These are phyloP conservation scores for Philopedon plagiatum DNA, from an alignment of 2,888 invertebrate species.

Conservation along the genomic window DNA sequence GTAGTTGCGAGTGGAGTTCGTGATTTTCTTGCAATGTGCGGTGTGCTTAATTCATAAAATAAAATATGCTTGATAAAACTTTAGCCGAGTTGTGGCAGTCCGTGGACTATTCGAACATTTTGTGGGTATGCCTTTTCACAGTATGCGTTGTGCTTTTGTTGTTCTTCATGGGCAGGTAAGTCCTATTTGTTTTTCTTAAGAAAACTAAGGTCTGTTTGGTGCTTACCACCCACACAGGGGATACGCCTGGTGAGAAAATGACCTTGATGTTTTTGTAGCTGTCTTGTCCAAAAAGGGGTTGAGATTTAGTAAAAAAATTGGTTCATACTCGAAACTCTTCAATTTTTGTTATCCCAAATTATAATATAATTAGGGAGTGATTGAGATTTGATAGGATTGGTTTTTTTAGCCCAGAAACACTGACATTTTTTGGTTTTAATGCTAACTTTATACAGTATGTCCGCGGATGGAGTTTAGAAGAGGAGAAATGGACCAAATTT, in stretches of 20 bases:
- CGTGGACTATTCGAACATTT: conserved; percentile 82
- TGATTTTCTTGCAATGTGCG: conserved; percentile 36
- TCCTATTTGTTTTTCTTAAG: conserved; percentile 1
- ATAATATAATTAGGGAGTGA: no score
- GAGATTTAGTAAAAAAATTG: not conserved
- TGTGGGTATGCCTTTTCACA: conserved; percentile 81
- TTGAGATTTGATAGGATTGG: no score
- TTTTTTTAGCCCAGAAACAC: no score
- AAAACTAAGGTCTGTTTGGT: not conserved
- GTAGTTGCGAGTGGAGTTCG: conserved; percentile 1
- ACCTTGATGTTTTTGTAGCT: conserved; percentile 10
- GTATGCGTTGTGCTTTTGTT: conserved; percentile 83
- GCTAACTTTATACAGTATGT: no score
- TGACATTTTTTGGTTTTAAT: no score
- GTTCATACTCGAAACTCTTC: no score
- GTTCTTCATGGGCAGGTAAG: conserved; percentile 82
- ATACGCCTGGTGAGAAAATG: conserved; percentile 8
- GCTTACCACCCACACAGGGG: conserved; percentile 20
- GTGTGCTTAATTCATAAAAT: conserved; percentile 23
- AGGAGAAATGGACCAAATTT: no score
- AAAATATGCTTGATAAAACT: conserved; percentile 44
- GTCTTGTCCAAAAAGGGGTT: conserved; percentile 12
- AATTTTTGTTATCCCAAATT: no score
- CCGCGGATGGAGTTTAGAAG: no score
- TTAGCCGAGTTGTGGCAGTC: conserved; percentile 60